These are phyloP conservation scores for Scatophagus argus DNA, from an alignment of 2,113 vertebrate species.

Conservation along the genomic window DNA sequence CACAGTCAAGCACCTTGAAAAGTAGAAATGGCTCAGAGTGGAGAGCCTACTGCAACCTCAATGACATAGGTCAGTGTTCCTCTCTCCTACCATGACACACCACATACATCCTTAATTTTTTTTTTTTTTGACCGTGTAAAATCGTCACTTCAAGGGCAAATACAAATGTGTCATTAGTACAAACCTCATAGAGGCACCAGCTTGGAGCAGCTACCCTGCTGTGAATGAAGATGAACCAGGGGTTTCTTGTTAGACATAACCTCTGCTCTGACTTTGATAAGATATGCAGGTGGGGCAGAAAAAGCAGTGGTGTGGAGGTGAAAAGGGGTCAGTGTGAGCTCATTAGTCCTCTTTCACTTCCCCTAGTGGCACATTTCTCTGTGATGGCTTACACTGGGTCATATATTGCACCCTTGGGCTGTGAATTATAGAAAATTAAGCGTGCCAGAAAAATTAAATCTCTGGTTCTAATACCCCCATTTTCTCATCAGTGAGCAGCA, in stretches of 20 bases:
- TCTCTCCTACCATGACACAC: conserved; percentile 12
- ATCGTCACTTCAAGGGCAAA: conserved; percentile 54
- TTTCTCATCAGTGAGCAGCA: background rate
- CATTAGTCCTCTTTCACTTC: conserved; percentile 73
- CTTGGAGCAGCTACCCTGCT: conserved; percentile 37
- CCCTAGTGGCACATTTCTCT: conserved; percentile 60
- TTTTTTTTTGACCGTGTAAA: conserved; percentile 26
- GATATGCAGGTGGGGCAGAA: conserved; percentile 64
- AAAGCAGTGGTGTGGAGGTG: conserved; percentile 54
- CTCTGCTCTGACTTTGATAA: conserved; percentile 79
- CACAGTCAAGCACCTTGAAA: conserved; percentile 91
- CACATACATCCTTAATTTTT: conserved; percentile 1
- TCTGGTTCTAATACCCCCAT: background rate
- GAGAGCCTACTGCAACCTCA: conserved; percentile 95
- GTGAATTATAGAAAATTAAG: conserved; percentile 55
- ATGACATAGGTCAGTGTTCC: conserved; percentile 91
- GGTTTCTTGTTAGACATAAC: conserved; percentile 75
- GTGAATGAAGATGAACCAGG: conserved; percentile 77
- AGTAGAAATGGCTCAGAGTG: conserved; percentile 90
- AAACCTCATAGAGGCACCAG: conserved; percentile 28
- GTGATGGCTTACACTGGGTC: conserved; percentile 69
- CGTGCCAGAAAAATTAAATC: conserved; percentile 12
- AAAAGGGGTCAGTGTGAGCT: conserved; percentile 72
- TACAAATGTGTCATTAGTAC: conserved; percentile 17
- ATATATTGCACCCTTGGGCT: conserved; percentile 34